Conservation (phyloP, 2,113 vertebrate species). For the Aepyceros melampus region DNA sequence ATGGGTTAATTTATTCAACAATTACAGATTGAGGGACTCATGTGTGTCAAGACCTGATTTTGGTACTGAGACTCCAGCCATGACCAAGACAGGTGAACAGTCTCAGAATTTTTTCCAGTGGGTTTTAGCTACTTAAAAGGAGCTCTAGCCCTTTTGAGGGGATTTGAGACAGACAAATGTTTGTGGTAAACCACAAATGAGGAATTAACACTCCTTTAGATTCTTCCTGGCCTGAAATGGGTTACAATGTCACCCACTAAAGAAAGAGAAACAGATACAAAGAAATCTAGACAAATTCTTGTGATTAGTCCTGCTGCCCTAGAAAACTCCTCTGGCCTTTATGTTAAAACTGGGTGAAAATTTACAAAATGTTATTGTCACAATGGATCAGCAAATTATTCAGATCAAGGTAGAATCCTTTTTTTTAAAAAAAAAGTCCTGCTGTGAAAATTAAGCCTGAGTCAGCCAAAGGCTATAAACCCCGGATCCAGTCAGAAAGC, state of each 20-base stretch:
- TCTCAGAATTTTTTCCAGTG: not conserved
- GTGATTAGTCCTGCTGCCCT: not conserved
- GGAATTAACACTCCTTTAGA: not conserved
- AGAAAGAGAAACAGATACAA: not conserved
- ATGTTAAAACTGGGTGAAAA: not conserved
- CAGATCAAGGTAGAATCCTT: not conserved
- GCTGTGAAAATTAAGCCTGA: not conserved
- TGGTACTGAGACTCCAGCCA: not conserved
- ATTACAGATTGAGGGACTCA: not conserved
- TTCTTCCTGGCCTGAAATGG: not conserved
- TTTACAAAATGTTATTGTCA: not conserved
- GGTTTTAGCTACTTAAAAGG: not conserved
- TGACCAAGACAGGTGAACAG: not conserved
- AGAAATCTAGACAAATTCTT: not conserved
- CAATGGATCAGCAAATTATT: not conserved
- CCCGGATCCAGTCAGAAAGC: not conserved
- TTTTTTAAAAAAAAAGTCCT: not conserved
- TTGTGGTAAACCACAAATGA: not conserved
- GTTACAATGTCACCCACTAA: not conserved
- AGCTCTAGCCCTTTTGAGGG: not conserved
- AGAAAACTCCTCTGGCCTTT: not conserved
- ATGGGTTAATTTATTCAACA: not conserved
- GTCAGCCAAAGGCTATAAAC: not conserved
- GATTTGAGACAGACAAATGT: not conserved
- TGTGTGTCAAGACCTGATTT: not conserved